Evolutionary conservation across 2,113 vertebrate genomes (phyloP).

Genomic region (Alouatta palliata): DNA sequence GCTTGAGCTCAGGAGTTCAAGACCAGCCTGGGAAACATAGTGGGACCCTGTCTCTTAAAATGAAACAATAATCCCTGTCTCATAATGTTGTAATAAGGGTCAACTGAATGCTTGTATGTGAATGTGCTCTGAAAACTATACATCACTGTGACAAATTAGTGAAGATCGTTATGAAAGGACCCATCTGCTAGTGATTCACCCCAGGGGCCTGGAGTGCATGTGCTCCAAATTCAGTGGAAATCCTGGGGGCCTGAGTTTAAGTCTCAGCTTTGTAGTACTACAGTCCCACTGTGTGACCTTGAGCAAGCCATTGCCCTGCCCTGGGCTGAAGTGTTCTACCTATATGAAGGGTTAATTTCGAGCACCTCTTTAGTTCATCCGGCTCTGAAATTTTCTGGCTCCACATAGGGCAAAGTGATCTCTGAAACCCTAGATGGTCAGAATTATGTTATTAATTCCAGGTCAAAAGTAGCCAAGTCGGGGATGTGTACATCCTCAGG

Average conservation of each 20-base stretch:
- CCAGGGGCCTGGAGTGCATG: background rate
- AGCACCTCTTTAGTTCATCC: background rate
- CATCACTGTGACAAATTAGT: background rate
- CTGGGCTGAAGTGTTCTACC: background rate
- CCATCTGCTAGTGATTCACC: background rate
- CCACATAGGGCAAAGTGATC: background rate
- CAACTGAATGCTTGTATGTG: background rate
- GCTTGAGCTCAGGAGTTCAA: no score
- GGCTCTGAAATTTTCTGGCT: background rate
- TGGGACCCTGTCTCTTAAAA: no score
- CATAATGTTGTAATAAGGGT: background rate
- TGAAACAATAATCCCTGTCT: background rate
- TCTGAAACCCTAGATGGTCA: background rate
- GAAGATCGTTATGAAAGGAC: background rate
- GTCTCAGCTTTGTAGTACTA: background rate
- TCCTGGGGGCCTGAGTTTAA: background rate
- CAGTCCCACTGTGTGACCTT: background rate
- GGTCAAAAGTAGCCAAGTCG: background rate
- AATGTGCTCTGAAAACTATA: background rate
- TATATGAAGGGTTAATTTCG: background rate
- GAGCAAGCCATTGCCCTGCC: background rate
- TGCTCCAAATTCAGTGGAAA: background rate
- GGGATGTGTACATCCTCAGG: background rate
- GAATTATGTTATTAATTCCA: conserved; percentile 9
- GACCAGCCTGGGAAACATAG: no score